phyloP scores from a whole-genome alignment of 2,797 vertebrate genomes.

The Gymnothorax javanicus region DNA sequence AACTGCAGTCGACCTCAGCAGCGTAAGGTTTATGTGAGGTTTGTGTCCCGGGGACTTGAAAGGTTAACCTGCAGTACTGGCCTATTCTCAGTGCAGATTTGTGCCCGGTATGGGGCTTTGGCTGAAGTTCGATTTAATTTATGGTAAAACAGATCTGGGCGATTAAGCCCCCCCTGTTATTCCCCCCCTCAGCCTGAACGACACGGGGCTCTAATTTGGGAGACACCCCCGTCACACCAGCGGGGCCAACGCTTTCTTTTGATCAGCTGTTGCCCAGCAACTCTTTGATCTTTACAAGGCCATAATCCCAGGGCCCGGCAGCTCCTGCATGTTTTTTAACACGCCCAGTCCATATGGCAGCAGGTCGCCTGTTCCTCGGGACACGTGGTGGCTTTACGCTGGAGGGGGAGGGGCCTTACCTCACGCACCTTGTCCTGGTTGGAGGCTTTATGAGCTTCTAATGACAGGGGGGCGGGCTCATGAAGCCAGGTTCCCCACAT shows the following conservation, averaged over 20 bases:
- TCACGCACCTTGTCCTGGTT: slow-evolving; percentile 70
- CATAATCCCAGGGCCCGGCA: slow-evolving; percentile 70
- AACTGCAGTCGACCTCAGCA: background rate
- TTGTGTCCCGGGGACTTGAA: background rate
- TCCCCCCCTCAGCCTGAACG: slow-evolving; percentile 29
- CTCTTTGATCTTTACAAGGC: slow-evolving; percentile 82
- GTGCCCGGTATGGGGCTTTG: background rate
- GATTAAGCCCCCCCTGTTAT: slow-evolving; percentile 6
- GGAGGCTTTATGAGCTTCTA: slow-evolving; percentile 69
- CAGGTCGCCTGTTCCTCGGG: slow-evolving; percentile 53
- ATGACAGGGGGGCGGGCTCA: slow-evolving; percentile 61
- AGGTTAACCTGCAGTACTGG: background rate
- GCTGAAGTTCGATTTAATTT: background rate
- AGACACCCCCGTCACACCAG: slow-evolving; percentile 67
- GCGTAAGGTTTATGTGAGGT: background rate
- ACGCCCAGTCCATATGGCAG: slow-evolving; percentile 46
- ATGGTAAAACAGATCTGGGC: background rate
- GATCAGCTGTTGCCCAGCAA: slow-evolving; percentile 67
- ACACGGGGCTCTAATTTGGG: slow-evolving; percentile 59
- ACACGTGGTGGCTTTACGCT: slow-evolving; percentile 65
- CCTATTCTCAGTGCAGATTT: background rate
- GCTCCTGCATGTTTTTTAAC: slow-evolving; percentile 60
- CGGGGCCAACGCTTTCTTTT: slow-evolving; percentile 72
- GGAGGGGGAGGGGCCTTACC: slow-evolving; percentile 63
- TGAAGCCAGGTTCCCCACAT: slow-evolving; percentile 60